Conservation (phyloP, 2,888 invertebrate species). For the Anthrax anthrax region DNA sequence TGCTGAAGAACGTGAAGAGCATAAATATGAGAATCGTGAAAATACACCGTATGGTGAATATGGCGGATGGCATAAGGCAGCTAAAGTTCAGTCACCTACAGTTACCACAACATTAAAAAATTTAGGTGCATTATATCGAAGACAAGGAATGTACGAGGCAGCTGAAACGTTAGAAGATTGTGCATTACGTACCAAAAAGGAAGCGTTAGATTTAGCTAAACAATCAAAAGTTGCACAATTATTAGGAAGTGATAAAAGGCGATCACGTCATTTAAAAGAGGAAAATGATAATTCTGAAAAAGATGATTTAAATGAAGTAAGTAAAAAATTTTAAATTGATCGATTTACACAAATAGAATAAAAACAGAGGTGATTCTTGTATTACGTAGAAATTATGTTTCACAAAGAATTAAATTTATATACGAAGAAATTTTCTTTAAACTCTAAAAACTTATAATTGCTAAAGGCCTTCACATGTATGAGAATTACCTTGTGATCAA, state of each 20-base stretch:
- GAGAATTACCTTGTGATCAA: not conserved
- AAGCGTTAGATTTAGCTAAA: conserved; percentile 88
- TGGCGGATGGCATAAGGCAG: conserved; percentile 96
- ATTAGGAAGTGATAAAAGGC: conserved; percentile 41
- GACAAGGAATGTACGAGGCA: conserved; percentile 98
- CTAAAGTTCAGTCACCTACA: conserved; percentile 94
- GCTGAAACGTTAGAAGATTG: conserved; percentile 98
- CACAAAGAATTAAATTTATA: no score
- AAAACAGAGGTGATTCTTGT: no score
- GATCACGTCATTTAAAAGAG: conserved; percentile 40
- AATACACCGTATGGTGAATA: conserved; percentile 77
- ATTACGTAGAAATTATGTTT: no score
- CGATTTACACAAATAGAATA: not conserved
- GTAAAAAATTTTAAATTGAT: no score
- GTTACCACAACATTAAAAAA: conserved; percentile 98
- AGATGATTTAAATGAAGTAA: conserved; percentile 25
- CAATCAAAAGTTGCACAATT: conserved; percentile 73
- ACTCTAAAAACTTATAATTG: no score
- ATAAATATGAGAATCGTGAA: conserved; percentile 77
- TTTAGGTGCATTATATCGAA: conserved; percentile 90
- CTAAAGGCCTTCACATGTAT: no score
- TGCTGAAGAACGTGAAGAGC: conserved; percentile 96
- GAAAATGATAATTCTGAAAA: conserved; percentile 23
- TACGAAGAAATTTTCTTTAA: no score
- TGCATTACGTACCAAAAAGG: conserved; percentile 88